These are phyloP conservation scores for Mesoligia furuncula DNA, from an alignment of 2,888 invertebrate genomes.

Conservation along the genomic window DNA sequence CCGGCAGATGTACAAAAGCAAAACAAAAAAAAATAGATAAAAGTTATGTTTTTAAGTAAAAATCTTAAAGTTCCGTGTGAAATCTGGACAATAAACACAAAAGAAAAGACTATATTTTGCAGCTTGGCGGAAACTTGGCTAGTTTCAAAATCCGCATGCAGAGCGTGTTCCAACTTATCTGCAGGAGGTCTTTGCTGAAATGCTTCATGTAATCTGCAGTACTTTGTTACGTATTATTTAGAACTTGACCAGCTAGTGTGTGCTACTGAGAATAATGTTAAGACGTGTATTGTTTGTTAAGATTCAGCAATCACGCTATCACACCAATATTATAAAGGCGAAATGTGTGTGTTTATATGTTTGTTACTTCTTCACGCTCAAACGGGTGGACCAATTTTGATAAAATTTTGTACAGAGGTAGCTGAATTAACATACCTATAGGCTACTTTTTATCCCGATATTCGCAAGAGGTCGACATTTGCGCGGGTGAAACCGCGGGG, in stretches of 20 bases:
- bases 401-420: too few species aligned
- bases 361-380: too few species aligned
- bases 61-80: slow-evolving; percentile 50
- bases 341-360: too few species aligned
- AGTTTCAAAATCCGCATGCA: slow-evolving; percentile 60
- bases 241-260: slow-evolving; percentile 10
- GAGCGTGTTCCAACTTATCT: slow-evolving; percentile 64
- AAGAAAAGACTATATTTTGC: slow-evolving; percentile 59
- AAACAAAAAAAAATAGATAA: slow-evolving; percentile 11
- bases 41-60: slow-evolving; percentile 46
- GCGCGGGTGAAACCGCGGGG: too few species aligned
- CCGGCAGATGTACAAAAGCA: slow-evolving; percentile 36
- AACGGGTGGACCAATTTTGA: too few species aligned
- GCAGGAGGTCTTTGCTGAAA: slow-evolving; percentile 58
- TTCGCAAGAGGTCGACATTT: too few species aligned
- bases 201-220: slow-evolving; percentile 51
- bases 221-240: slow-evolving; percentile 50
- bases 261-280: not conserved
- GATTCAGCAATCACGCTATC: too few species aligned
- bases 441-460: too few species aligned
- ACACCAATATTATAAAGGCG: too few species aligned
- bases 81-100: slow-evolving; percentile 58
- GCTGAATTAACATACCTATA: too few species aligned
- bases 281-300: not conserved
- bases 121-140: slow-evolving; percentile 65